A percentile compares a stretch with the other conserved stretches of the same genome.
These are phyloP conservation scores for Pseudococcus viburni DNA, from an alignment of 2,888 invertebrate genomes.

Conservation along the genomic window DNA sequence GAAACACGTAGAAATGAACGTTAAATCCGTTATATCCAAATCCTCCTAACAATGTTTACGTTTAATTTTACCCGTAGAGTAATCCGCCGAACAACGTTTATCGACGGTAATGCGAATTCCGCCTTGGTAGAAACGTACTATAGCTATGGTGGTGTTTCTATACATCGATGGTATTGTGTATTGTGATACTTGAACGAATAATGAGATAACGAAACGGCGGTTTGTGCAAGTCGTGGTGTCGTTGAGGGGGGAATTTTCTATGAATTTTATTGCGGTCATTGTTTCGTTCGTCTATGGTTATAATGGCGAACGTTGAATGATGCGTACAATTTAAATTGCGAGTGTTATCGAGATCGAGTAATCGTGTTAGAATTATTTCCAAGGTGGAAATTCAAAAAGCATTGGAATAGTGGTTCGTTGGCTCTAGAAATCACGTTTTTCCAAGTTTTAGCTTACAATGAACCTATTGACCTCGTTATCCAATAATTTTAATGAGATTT, in stretches of 20 bases:
- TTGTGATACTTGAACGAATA: slow-evolving; percentile 31
- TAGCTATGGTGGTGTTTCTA: background rate
- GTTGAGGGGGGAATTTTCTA: background rate
- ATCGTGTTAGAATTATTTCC: too few relatives aligned
- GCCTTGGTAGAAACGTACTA: background rate
- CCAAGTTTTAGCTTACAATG: too few relatives aligned
- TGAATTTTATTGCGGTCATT: background rate
- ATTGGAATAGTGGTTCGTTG: too few relatives aligned
- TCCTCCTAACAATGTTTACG: slow-evolving; percentile 27
- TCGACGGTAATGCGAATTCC: slow-evolving; percentile 25
- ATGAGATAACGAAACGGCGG: slow-evolving; percentile 23
- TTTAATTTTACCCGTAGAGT: slow-evolving; percentile 40
- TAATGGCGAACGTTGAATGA: too few relatives aligned
- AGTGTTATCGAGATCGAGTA: too few relatives aligned
- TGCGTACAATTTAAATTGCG: too few relatives aligned
- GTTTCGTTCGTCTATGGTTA: background rate
- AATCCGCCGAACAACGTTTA: slow-evolving; percentile 25
- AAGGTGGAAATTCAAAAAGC: too few relatives aligned
- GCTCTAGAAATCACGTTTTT: too few relatives aligned
- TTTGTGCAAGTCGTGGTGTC: background rate
- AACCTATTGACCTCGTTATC: too few relatives aligned
- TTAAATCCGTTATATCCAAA: slow-evolving; percentile 23
- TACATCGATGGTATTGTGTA: background rate
- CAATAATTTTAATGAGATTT: too few relatives aligned
- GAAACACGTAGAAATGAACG: background rate